Evolutionary conservation across 2,888 invertebrate species (phyloP), one percentile per base, ranked within the genome.

Genomic region (Xestia xanthographa): DNA sequence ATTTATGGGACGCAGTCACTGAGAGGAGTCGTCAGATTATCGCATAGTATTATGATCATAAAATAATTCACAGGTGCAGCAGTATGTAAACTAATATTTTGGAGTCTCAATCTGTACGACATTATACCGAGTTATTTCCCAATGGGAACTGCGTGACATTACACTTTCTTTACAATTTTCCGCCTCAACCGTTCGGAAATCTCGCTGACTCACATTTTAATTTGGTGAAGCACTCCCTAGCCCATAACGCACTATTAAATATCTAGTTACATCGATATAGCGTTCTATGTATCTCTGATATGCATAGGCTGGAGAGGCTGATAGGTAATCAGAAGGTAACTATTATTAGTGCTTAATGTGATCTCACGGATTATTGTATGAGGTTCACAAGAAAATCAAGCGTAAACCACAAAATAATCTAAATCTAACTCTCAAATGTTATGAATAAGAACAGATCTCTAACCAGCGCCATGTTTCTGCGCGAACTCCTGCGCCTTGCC

Each of bases 401-500:
- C 8, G 2, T 43, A n/a, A 0, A 43, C 20, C 8, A 11, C 17
- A 38, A 45, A 38, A 2, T 17, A 34, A 45, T 4, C 17, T 12
- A 14, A 26, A 29, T 14, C 20, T 38, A 48, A 9, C 5, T 1
- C 22, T 20, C n/a, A 29, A 43, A 56, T 45, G 14, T 6, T 38
- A 53, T 34, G 20, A 17, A 26, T 45, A 45, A 14, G 22, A 58
- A 26, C 26, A 0, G 5, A 50, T 26, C 4, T 66, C 90, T 88
- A 73, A 95, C 95, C 95, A 84, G 95, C 95, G 29, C 95, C 95
- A 84, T 95, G 91, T 43, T 85, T 87, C 72, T 88, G 87, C 1
- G 93, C 95, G 26, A 94, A 95, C 41, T 95, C 94, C 41, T 91
- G 89, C 0, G 95, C 91, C 50, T 93, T 95, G 1, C 94, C 95